These are phyloP conservation scores for Puffinus mauretanicus DNA, from an alignment of 2,113 vertebrate genomes.

Conservation along the genomic window DNA sequence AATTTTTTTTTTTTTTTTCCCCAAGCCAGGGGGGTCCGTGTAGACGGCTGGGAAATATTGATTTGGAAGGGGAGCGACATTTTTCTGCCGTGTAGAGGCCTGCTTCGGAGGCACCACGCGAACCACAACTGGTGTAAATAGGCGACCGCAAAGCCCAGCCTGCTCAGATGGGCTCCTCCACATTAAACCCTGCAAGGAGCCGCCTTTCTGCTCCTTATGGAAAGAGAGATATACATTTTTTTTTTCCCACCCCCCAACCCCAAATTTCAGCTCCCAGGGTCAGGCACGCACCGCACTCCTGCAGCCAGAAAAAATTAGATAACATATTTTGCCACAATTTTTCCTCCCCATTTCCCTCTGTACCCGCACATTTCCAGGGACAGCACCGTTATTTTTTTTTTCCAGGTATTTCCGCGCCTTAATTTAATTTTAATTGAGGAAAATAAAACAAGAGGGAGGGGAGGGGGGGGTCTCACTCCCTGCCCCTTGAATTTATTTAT, in stretches of 20 bases:
- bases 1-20: too few relatives aligned
- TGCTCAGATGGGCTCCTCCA: not conserved
- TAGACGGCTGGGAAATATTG: not conserved
- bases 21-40: not conserved
- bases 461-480: not conserved
- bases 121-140: not conserved
- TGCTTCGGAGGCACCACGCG: not conserved
- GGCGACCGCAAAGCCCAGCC: not conserved
- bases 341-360: not conserved
- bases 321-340: not conserved
- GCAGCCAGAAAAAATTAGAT: not conserved
- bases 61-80: not conserved
- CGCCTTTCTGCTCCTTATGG: not conserved
- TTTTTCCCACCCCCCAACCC: too few relatives aligned
- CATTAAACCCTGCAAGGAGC: not conserved
- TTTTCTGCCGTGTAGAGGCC: conserved; percentile 15
- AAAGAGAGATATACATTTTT: not conserved
- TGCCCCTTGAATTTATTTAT: not conserved
- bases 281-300: fast-evolving
- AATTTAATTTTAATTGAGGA: not conserved
- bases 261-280: not conserved
- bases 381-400: not conserved
- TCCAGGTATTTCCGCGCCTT: not conserved
- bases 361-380: not conserved
- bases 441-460: not conserved